Evolutionary conservation across 2,113 vertebrate species (phyloP).

Genomic region (Ascaphus truei): DNA sequence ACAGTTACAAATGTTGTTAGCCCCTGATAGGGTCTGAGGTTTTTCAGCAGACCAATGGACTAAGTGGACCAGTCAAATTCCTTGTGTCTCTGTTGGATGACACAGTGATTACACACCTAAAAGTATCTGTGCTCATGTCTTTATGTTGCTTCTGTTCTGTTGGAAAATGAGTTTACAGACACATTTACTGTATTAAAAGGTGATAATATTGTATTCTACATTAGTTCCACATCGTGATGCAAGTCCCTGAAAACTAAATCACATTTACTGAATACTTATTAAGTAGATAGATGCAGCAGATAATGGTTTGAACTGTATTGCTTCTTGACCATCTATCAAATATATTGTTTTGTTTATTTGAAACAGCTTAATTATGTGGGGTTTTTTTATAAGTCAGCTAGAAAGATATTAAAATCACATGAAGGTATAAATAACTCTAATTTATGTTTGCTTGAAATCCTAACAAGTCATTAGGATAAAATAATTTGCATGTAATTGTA

Average conservation of each 20-base stretch:
- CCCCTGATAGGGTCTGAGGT: too few species aligned
- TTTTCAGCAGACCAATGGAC: too few species aligned
- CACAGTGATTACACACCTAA: too few species aligned
- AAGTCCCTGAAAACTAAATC: neutral
- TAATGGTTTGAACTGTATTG: neutral
- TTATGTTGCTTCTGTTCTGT: too few species aligned
- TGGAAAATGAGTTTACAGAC: too few species aligned
- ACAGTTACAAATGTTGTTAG: too few species aligned
- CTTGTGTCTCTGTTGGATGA: too few species aligned
- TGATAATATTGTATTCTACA: neutral
- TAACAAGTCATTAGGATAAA: constrained; percentile 1
- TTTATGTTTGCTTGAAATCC: neutral
- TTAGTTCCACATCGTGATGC: neutral
- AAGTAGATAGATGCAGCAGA: neutral
- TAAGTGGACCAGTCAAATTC: too few species aligned
- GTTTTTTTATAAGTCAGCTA: neutral
- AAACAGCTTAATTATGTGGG: neutral
- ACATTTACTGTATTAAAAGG: neutral
- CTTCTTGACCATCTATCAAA: neutral
- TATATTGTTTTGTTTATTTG: neutral
- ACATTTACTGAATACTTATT: neutral
- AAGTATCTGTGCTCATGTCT: too few species aligned
- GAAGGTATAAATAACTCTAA: neutral
- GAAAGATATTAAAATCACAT: neutral
- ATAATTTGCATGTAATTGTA: neutral